Evolutionary conservation across 2,888 invertebrate species (phyloP).

Genomic region (Archips xylosteana): DNA sequence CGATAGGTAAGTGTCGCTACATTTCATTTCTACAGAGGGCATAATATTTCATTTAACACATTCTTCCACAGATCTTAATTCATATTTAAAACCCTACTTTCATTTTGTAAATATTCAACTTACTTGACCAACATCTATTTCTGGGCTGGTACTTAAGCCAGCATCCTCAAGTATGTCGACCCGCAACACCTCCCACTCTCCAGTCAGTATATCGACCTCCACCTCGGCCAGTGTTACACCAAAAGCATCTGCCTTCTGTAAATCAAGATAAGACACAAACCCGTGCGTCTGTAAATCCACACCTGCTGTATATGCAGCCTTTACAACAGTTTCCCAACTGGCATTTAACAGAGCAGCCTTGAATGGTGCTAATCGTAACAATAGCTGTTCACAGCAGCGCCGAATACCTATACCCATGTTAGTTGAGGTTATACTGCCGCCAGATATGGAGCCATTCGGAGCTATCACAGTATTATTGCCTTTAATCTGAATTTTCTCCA

Average conservation of each 20-base stretch:
- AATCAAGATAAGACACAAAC: constrained; percentile 60
- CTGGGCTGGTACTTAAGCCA: constrained; percentile 88
- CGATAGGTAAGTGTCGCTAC: neutral
- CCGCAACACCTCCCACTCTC: constrained; percentile 86
- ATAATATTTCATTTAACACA: neutral
- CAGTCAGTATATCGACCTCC: constrained; percentile 90
- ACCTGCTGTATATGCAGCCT: constrained; percentile 70
- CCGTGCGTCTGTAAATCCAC: constrained; percentile 69
- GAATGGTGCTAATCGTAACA: constrained; percentile 74
- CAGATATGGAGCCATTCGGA: too few species aligned
- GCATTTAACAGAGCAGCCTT: constrained; percentile 72
- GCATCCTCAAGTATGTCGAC: constrained; percentile 89
- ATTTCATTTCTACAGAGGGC: neutral
- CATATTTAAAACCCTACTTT: neutral
- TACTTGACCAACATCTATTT: constrained; percentile 89
- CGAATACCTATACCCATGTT: constrained; percentile 83
- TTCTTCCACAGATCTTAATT: too few species aligned
- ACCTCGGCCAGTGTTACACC: constrained; percentile 88
- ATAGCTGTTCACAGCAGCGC: constrained; percentile 76
- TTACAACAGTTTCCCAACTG: constrained; percentile 81
- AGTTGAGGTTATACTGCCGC: constrained; percentile 87
- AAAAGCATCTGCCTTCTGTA: constrained; percentile 68
- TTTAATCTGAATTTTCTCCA: constrained; percentile 88
- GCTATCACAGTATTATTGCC: constrained; percentile 83
- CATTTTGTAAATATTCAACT: constrained; percentile 18